Evolutionary conservation across 1,140 invertebrate species (phyloP), one percentile per base, ranked within the genome.

Genomic region (Trichomalopsis sarcophagae): DNA sequence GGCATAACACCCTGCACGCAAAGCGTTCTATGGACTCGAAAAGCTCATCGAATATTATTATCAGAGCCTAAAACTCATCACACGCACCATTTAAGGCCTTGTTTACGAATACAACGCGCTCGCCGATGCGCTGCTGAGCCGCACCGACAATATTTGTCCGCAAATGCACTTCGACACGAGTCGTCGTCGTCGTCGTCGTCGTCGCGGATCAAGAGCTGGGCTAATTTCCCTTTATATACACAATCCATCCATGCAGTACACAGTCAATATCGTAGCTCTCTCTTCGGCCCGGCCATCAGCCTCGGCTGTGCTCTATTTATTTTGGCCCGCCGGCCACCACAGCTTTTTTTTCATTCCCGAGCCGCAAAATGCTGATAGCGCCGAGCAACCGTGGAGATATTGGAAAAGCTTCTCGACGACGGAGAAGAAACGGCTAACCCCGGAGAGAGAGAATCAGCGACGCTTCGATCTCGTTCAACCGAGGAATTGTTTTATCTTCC

Each of bases 401-500:
- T 44, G 75, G 47, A 77, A 55, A 77, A 50, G 75, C 75, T 77
- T 77, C 44, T 27, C n/a, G 44, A 77, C 75, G 47, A 30, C 75
- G 27, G 75, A 27, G 44, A 77, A n/a, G 36, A 36, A 21, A 44
- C 21, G 73, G 17, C 55, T 62, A 62, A 62, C 55, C 36, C 10
- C n/a, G 2, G 27, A 14, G 75, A 30, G n/a, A 30, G n/a, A 55
- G 47, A 23, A n/a, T 14, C 73, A n/a, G 27, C 36, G 73, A 11
- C 21, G 30, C 1, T 75, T 75, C 73, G 73, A 14, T 75, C 27
- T 87, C 74, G 84, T 80, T 87, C 86, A 68, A 78, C 81, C 69
- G 76, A 80, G 75, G 82, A 87, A 87, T 83, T 86, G 86, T 87
- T 84, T 86, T 84, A 86, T 87, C 84, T 84, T 82, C 5, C 4